Conservation (phyloP, 2,797 vertebrate species). For the Falco columbarius region DNA sequence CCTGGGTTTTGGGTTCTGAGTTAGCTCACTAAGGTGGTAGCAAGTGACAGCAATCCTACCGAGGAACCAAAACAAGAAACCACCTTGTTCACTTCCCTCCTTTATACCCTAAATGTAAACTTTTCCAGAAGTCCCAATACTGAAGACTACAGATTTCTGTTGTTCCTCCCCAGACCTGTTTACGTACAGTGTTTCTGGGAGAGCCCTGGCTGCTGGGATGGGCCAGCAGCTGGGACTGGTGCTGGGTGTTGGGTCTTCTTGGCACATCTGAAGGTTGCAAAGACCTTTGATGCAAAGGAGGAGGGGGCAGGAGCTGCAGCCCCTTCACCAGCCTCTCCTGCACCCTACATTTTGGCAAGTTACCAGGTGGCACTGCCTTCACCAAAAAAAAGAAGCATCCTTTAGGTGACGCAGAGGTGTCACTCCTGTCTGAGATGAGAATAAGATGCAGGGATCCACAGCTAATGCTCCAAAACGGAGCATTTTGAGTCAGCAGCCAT, state of each 20-base stretch:
- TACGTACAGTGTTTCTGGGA: background rate
- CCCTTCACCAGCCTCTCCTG: background rate
- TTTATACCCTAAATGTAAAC: background rate
- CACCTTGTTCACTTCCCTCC: background rate
- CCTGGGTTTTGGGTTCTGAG: background rate
- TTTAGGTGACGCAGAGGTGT: background rate
- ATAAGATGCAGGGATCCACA: background rate
- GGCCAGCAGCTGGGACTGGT: background rate
- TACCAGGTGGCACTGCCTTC: background rate
- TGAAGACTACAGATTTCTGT: background rate
- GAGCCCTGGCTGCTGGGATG: background rate
- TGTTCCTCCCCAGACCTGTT: background rate
- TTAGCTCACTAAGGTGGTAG: background rate
- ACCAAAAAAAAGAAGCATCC: background rate
- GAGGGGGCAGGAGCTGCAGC: background rate
- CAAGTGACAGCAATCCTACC: background rate
- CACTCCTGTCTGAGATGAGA: background rate
- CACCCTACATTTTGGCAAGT: background rate
- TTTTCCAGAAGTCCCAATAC: background rate
- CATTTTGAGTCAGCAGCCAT: background rate
- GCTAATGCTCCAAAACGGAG: accelerated
- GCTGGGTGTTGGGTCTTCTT: background rate
- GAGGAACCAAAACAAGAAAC: background rate
- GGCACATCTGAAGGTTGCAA: background rate
- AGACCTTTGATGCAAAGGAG: background rate